phyloP scores from a whole-genome alignment of 2,888 invertebrate species.

The Drosophila acutilabella region DNA sequence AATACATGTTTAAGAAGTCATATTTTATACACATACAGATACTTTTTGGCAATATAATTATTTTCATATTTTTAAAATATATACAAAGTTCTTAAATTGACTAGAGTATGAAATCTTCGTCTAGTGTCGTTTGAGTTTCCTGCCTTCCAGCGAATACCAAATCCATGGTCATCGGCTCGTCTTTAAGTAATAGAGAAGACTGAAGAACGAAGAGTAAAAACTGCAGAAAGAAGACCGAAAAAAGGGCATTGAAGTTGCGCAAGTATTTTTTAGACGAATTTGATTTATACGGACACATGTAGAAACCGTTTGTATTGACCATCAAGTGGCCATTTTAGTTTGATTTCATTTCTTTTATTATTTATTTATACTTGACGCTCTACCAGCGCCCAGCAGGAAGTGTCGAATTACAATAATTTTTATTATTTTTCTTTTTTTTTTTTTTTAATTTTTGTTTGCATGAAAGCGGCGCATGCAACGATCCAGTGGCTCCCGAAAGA shows the following conservation, averaged over 20 bases:
- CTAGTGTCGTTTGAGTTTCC: constrained; percentile 58
- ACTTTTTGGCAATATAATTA: background rate
- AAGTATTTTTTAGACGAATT: constrained; percentile 57
- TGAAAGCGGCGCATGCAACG: constrained; percentile 57
- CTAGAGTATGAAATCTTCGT: constrained; percentile 9
- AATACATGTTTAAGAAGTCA: too few relatives aligned
- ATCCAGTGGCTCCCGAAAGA: constrained; percentile 15
- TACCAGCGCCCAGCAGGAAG: constrained; percentile 62
- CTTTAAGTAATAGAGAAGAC: constrained; percentile 56
- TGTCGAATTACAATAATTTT: constrained; percentile 54
- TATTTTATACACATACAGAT: too few relatives aligned
- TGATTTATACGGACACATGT: constrained; percentile 19
- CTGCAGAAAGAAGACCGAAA: constrained; percentile 11
- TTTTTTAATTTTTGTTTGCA: constrained; percentile 37
- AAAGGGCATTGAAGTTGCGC: constrained; percentile 50
- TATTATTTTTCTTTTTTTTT: background rate
- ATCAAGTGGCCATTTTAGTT: constrained; percentile 70
- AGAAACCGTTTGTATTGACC: constrained; percentile 16
- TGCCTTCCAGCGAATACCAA: constrained; percentile 55
- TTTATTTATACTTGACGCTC: constrained; percentile 40
- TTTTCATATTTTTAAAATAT: background rate
- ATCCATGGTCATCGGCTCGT: constrained; percentile 23
- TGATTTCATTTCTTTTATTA: constrained; percentile 40
- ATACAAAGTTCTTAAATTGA: too few relatives aligned
- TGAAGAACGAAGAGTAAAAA: constrained; percentile 6